Base-by-base conservation (phyloP, 1,140 invertebrate genomes). In the Drosophila lacertosa region DNA sequence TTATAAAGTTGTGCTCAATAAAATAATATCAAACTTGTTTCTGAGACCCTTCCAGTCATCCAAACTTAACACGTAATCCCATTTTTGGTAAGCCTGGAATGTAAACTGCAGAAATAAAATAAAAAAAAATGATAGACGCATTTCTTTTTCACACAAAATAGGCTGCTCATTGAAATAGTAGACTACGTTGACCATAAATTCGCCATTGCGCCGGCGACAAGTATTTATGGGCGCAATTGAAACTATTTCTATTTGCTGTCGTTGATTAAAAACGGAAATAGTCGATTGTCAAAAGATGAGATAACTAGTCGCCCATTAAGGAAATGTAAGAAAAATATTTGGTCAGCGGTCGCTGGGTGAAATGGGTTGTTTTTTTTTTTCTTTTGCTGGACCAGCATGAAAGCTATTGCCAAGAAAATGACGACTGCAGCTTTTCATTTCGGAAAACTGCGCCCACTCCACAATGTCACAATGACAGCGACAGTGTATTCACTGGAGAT, bases 221-320 rank as follows among this genome's bases (percentile, higher is more conserved):
- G 77, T 88, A 88, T 86, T 88, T 88, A 88, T 88, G 45, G 48
- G 48, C 77, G 74, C 81, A 88, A 84, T 88, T 62, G 77, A 77
- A 86, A 77, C 73, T 39, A 62, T 72, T 73, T 35, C 58, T 32
- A 53, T 64, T 4, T 51, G 13, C 37, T 53, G 40, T 67, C 64
- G 45, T 59, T 71, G 68, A 71, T 71, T 71, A 71, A 72, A 72
- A 72, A 67, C 39, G 63, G 62, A 67, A 71, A 59, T 24, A 39
- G 47, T 53, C 63, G 47, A 58, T 55, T 71, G 68, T 53, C 63
- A 59, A 66, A 66, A 58, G n/a, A 66, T 66, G 62, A 35, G 62
- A 26, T 13, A 54, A 44, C 60, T 53, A 53, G 47, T 29, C 26
- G 15, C 7, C 51, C 22, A 66, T 66, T 45, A 66, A 45, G 63